A percentile compares a stretch with the other conserved stretches of the same genome.
Conservation (phyloP, 1,140 invertebrate species). For the Cryptotermes secundus region DNA sequence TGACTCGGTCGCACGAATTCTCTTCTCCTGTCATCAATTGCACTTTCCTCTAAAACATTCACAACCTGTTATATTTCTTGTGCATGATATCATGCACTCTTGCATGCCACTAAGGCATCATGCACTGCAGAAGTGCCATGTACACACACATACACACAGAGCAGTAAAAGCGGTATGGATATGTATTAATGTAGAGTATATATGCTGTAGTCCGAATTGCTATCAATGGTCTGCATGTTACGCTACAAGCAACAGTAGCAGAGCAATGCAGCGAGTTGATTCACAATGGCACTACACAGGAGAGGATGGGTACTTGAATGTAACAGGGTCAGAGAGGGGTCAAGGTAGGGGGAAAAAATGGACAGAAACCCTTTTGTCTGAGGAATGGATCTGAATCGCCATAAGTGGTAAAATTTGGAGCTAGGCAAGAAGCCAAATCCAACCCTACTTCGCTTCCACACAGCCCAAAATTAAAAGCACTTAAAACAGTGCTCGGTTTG, state of each 20-base stretch:
- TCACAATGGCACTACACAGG: not conserved
- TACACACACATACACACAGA: conserved; percentile 20
- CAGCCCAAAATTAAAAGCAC: conserved; percentile 44
- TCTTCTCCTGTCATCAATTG: conserved; percentile 18
- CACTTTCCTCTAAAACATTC: conserved; percentile 27
- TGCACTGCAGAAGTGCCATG: too few relatives aligned
- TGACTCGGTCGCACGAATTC: conserved; percentile 17
- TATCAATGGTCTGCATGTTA: too few relatives aligned
- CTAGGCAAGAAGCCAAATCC: conserved; percentile 38
- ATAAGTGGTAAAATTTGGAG: conserved; percentile 35
- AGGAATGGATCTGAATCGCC: conserved; percentile 36
- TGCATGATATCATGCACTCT: not conserved
- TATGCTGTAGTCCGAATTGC: not conserved
- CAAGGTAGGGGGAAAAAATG: not conserved
- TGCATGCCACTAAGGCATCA: not conserved
- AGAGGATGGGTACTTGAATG: not conserved
- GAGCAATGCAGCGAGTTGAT: not conserved
- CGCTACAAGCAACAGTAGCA: not conserved
- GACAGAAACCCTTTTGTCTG: conserved; percentile 16
- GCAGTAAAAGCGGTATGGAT: conserved; percentile 35
- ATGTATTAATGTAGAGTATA: conserved; percentile 30
- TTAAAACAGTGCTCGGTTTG: conserved; percentile 46
- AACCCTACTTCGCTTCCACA: conserved; percentile 41
- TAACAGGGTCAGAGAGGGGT: not conserved
- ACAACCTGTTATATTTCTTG: conserved; percentile 27